Evolutionary conservation across 1,140 invertebrate genomes (phyloP).

Genomic region (Lepidurus apus): DNA sequence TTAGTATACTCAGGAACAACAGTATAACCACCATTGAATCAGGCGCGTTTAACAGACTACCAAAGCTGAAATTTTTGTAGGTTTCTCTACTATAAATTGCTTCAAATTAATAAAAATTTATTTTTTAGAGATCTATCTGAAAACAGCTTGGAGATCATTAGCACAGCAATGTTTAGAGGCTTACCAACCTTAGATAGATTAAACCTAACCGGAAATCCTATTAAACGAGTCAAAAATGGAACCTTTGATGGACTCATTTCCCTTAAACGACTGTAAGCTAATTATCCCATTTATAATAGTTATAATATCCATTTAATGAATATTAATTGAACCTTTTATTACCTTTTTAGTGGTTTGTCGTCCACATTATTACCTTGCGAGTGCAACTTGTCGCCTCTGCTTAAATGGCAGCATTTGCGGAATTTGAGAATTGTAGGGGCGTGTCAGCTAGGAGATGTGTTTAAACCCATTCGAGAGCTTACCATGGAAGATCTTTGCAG

Average conservation of each 20-base stretch:
- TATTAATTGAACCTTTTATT: neutral
- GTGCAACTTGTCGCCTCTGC: neutral
- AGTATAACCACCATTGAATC: neutral
- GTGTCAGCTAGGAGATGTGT: neutral
- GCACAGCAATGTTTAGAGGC: neutral
- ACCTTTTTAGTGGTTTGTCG: neutral
- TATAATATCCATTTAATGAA: too few relatives aligned
- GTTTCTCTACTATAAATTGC: neutral
- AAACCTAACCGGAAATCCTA: constrained; percentile 1
- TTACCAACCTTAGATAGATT: neutral
- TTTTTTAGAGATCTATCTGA: neutral
- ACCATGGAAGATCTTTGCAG: neutral
- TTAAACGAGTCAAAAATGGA: neutral
- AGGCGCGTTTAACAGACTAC: neutral
- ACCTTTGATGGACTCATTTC: constrained; percentile 5
- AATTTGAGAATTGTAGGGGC: neutral
- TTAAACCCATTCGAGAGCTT: neutral
- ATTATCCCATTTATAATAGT: neutral
- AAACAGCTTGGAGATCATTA: constrained; percentile 10
- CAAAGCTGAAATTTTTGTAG: neutral
- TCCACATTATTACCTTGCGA: neutral
- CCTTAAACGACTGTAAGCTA: neutral
- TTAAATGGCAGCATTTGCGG: constrained; percentile 10
- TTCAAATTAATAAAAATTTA: neutral
- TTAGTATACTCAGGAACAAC: neutral